A percentile compares a stretch with the other conserved stretches of the same genome.
phyloP scores from a whole-genome alignment of 1,140 invertebrate genomes.

The Drepana arcuata region DNA sequence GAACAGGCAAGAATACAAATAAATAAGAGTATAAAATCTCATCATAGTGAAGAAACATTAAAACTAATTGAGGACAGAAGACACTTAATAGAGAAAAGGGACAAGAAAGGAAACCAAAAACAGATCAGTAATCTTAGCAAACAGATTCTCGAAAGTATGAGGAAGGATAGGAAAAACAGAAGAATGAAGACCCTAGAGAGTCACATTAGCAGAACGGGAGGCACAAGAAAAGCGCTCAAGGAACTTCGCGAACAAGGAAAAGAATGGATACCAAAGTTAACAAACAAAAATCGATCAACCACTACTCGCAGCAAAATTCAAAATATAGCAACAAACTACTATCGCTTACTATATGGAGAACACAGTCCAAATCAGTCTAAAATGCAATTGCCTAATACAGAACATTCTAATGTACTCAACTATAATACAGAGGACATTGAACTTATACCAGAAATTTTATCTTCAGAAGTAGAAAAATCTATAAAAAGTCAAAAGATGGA shows the following conservation, averaged over 20 bases:
- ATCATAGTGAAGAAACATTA: neutral
- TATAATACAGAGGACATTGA: neutral
- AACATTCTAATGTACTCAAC: neutral
- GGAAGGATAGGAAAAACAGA: neutral
- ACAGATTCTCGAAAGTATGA: neutral
- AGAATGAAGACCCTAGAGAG: neutral
- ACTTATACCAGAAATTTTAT: neutral
- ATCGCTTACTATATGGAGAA: neutral
- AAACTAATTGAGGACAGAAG: slow-evolving; percentile 3
- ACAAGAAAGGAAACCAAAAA: slow-evolving; percentile 6
- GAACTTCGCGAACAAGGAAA: neutral
- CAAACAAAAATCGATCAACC: neutral
- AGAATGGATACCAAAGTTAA: neutral
- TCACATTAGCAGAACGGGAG: neutral
- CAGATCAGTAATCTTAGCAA: slow-evolving; percentile 9
- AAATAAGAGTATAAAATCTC: neutral
- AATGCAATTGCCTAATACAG: too few species aligned
- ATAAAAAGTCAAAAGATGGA: neutral
- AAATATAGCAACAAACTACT: neutral
- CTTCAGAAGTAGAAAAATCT: neutral
- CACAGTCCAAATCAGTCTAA: too few species aligned
- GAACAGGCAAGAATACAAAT: neutral
- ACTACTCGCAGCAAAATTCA: neutral
- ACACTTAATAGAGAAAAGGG: slow-evolving; percentile 2
- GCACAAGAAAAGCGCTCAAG: neutral